Base-by-base conservation (phyloP, 2,888 invertebrate genomes). In the Brachycybe producta region DNA sequence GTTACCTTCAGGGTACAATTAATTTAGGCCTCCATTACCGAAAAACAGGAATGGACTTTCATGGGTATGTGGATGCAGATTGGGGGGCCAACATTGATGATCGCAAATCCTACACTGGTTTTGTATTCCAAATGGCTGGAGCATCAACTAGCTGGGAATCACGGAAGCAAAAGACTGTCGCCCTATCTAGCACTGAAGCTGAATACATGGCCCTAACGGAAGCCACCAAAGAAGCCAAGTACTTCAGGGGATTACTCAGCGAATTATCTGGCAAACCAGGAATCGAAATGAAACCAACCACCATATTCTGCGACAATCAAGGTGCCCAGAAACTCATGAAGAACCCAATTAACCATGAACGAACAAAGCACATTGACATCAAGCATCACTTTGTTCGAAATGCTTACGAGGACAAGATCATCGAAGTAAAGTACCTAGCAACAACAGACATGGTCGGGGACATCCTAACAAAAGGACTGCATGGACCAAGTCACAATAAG, bases 281-380 rank as follows among this genome's bases (percentile, higher is more conserved):
- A n/a, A n/a, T n/a, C n/a, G n/a, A n/a, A n/a, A n/a, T 11, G 7
- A 23, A 8, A 3, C 49, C 51, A 1, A 39, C 42, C 24, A 26
- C 27, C 7, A 23, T 51, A 3, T 41, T 28, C 15, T 23, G 45
- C 8, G 57, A 57, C 34, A 59, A 58, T 38, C 57, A 59, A 30
- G 50, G 52, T 8, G 47, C 56, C 5, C 52, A 55, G n/a, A 49
- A 50, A 32, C 21, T 57, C 35, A 38, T 43, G 2, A 49, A 47
- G 23, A 57, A 55, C 35, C 54, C 53, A 4, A 48, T 55, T 15
- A 39, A 39, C 24, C 57, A 58, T 26, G 49, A 45, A 34, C 26
- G 54, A 28, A 51, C 54, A 2, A 59, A 59, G 39, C 57, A 59
- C 41, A 58, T 58, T 38, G 57, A 53, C 26, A 46, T 55, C 3